Percentiles rank a stretch among this genome's conserved stretches.
Evolutionary conservation across 35 echinoderm and acorn worm species (phyloP).

Genomic region (Lytechinus pictus): DNA sequence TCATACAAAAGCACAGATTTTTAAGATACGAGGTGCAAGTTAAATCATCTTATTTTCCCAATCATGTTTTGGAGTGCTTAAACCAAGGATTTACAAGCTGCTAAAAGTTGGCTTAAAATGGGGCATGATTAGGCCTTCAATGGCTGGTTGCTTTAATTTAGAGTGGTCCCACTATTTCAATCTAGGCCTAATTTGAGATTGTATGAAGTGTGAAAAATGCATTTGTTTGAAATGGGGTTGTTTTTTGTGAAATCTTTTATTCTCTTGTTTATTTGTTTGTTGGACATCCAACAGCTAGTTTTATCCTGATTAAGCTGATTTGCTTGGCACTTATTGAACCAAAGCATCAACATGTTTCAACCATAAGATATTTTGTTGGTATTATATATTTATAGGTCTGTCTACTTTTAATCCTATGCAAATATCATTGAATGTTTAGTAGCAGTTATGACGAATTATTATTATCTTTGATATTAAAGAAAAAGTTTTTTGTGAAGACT

Average conservation of each 20-base stretch:
- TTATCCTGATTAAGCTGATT: not conserved
- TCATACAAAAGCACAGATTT: slow-evolving; percentile 19
- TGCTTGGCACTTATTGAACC: not conserved
- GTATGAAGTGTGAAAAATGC: not conserved
- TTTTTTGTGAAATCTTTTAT: not conserved
- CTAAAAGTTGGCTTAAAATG: not conserved
- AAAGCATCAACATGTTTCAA: not conserved
- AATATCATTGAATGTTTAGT: not conserved
- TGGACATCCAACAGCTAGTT: not conserved
- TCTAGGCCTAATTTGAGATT: not conserved
- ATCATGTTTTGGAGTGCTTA: not conserved
- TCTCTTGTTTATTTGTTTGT: not conserved
- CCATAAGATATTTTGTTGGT: not conserved
- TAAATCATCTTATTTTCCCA: not conserved
- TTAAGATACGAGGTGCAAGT: not conserved
- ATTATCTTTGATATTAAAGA: not conserved
- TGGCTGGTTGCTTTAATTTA: not conserved
- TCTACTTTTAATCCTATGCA: not conserved
- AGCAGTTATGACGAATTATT: no score
- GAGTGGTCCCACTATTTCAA: not conserved
- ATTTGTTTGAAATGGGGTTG: not conserved
- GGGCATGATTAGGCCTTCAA: not conserved
- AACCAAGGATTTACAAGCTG: not conserved
- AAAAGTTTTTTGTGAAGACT: not conserved
- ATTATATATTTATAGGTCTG: not conserved